Conservation (phyloP, 2,888 invertebrate genomes). For the Aradus depressus region DNA sequence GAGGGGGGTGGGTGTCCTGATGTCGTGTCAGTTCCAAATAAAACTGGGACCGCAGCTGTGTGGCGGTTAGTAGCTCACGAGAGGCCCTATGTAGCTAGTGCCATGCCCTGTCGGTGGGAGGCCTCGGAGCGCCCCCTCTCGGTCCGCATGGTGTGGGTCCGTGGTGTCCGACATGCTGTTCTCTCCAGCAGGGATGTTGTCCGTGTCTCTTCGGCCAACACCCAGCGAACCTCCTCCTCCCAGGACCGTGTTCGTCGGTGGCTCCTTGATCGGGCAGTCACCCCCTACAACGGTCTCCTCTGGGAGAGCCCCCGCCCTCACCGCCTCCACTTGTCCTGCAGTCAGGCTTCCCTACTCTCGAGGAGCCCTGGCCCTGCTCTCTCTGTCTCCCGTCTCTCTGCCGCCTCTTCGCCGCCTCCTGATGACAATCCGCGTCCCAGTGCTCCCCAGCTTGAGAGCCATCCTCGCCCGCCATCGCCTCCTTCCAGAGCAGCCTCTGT, state of each 20-base stretch:
- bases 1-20: constrained; percentile 16
- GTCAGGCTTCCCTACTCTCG: too few relatives aligned
- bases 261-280: constrained; percentile 7
- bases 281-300: constrained; percentile 20
- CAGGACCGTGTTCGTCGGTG: constrained; percentile 3
- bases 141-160: constrained; percentile 54
- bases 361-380: too few relatives aligned
- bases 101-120: constrained; percentile 42
- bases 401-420: constrained; percentile 2
- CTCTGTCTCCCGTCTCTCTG: too few relatives aligned
- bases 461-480: not conserved
- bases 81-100: too few relatives aligned
- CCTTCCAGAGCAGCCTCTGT: not conserved
- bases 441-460: not conserved
- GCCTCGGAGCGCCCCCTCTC: constrained; percentile 46
- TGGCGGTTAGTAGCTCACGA: not conserved
- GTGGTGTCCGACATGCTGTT: constrained; percentile 58
- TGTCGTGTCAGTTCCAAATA: constrained; percentile 22
- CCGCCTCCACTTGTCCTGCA: constrained; percentile 2
- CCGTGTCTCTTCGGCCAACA: not conserved
- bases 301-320: constrained; percentile 18
- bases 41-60: constrained; percentile 6
- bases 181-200: constrained; percentile 53
- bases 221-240: not conserved
- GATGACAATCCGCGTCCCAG: not conserved